Evolutionary conservation across 2,113 vertebrate genomes (phyloP), one percentile per base, ranked within the genome.

Genomic region (Peucedramus taeniatus): DNA sequence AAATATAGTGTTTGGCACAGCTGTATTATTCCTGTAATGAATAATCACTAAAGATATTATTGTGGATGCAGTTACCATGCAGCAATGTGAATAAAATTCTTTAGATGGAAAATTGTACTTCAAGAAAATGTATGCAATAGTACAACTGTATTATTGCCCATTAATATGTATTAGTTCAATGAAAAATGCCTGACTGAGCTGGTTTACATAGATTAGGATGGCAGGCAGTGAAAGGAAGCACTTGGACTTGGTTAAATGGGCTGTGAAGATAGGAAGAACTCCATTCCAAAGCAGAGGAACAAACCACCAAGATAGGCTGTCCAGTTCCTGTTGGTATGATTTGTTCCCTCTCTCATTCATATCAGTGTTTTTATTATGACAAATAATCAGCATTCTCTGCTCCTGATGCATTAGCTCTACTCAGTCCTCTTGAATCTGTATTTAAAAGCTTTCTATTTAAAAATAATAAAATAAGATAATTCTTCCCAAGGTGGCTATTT

Each of bases 121-220:
- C 79, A 83, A 80, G 94, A 97, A 97, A 97, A 97, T 96, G 66
- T 96, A 97, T 92, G 96, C 96, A 85, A 91, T 93, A 83, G 85
- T 95, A 95, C 96, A 97, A 97, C 95, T 96, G 96, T 95, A 97
- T 97, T 97, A 81, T 89, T 96, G 92, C 44, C 94, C 90, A 97
- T 97, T 97, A 97, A 97, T 97, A 97, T 97, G 96, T 86, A 98
- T 97, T 98, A 97, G 96, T 96, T 96, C 97, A 80, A 59, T 96
- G 92, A 78, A 96, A 97, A 93, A 97, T 96, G 93, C 93, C 97
- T 91, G 94, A 91, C 93, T 69, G 65, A 92, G 87, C 88, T 92
- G 19, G n/a, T 96, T 97, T 96, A 89, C 93, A 93, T 75, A 97
- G 94, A 90, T 96, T 79, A 96, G 94, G 96, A 96, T 93, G 94